Base-by-base conservation (phyloP, 2,797 vertebrate species). In the Acanthiza pusilla region DNA sequence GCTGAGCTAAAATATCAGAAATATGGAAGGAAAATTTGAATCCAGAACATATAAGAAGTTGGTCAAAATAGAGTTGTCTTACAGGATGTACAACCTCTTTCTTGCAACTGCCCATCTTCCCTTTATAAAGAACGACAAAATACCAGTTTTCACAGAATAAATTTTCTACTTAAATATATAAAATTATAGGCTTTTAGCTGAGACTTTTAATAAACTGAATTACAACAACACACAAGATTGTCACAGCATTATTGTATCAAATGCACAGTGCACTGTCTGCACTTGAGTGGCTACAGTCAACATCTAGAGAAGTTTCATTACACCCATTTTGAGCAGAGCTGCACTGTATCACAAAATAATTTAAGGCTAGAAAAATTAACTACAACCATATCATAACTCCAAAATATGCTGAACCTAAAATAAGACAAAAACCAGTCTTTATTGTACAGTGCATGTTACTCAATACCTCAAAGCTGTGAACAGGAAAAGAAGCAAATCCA, bases 191-290 rank as follows among this genome's bases (percentile, higher is more conserved):
- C 4, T 40, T 81, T 55, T 5, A 71, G 18, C 8, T 93, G 61
- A 79, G 45, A 89, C 74, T 96, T 92, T 88, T 91, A 79, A 94
- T 81, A 88, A 75, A 92, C 13, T 67, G 45, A 66, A 84, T 81
- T 60, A 55, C 47, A 80, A 50, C 30, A 57, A 57, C 67, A 94
- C 9, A 36, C 29, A 66, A 76, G 74, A 84, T 88, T 96, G 43
- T 78, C 38, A 84, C 77, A 91, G 32, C 54, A 92, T 34, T 67
- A 86, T 87, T 91, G 27, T 26, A 7, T 50, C 21, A 57, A 55
- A 55, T 34, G 10, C 7, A 9, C 16, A 25, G 12, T n/a, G 19
- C 11, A 19, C 9, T 58, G 32, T 38, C 16, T 61, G 27, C 23
- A 22, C 15, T 6, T 2, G 9, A 70, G 23, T 47, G 29, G 4